These are phyloP conservation scores for Lochmaea capreae DNA, from an alignment of 2,888 invertebrate species.

Conservation along the genomic window DNA sequence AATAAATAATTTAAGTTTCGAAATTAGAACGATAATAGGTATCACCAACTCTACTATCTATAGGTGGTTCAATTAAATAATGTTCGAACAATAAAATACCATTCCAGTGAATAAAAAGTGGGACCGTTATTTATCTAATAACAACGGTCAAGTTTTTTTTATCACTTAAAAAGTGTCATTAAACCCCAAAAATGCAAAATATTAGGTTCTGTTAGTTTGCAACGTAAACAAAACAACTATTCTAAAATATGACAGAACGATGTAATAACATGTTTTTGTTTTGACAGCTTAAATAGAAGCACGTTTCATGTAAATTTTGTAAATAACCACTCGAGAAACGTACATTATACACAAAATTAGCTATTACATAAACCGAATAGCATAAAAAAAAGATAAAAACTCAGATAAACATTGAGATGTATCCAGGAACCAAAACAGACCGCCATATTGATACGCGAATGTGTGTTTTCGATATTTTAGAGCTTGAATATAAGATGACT, in stretches of 20 bases:
- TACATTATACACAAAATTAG: slow-evolving; percentile 7
- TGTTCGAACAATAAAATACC: slow-evolving; percentile 2
- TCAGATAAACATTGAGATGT: slow-evolving; percentile 34
- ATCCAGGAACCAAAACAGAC: slow-evolving; percentile 51
- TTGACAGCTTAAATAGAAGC: slow-evolving; percentile 45
- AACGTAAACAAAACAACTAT: slow-evolving; percentile 44
- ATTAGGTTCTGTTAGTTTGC: slow-evolving; percentile 20
- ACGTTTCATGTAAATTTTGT: slow-evolving; percentile 21
- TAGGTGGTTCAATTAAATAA: slow-evolving; percentile 2
- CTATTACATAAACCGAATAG: slow-evolving; percentile 26
- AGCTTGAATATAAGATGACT: slow-evolving; percentile 18
- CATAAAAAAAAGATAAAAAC: slow-evolving; percentile 9
- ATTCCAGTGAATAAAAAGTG: not conserved
- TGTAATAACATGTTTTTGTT: slow-evolving; percentile 47
- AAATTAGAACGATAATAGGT: too few species aligned
- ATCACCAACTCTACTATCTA: too few species aligned
- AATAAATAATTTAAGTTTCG: too few species aligned
- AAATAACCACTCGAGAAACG: slow-evolving; percentile 7
- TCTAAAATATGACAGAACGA: slow-evolving; percentile 43
- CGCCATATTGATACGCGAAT: slow-evolving; percentile 57
- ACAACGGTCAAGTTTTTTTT: not conserved
- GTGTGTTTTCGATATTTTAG: slow-evolving; percentile 44
- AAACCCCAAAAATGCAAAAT: slow-evolving; percentile 20
- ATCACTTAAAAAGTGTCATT: slow-evolving; percentile 18
- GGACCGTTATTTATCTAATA: not conserved